Evolutionary conservation across 2,797 vertebrate species (phyloP).

Genomic region (Sarcoramphus papa): DNA sequence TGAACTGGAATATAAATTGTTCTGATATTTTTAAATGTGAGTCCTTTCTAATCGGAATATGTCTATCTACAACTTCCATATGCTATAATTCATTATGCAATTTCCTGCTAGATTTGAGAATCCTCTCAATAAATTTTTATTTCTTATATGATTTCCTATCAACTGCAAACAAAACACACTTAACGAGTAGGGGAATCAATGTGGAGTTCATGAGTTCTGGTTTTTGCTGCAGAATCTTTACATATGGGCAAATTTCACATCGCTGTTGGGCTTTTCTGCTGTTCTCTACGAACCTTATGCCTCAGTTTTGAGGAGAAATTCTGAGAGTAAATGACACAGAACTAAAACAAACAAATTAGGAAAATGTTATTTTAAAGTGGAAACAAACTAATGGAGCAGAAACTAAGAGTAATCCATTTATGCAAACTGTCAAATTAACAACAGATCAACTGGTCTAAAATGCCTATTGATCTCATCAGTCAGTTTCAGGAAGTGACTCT

Average conservation of each 20-base stretch:
- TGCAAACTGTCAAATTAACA: not conserved
- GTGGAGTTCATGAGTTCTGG: not conserved
- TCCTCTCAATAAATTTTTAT: not conserved
- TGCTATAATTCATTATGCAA: not conserved
- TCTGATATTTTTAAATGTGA: not conserved
- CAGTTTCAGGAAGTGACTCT: not conserved
- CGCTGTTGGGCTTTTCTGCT: not conserved
- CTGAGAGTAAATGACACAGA: not conserved
- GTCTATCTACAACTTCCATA: not conserved
- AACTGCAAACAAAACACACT: not conserved
- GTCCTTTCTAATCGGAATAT: not conserved
- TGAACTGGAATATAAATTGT: not conserved
- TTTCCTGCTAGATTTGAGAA: not conserved
- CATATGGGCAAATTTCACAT: not conserved
- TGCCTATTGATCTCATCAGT: not conserved
- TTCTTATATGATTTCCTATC: not conserved
- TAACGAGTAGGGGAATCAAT: rapidly evolving
- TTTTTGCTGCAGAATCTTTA: not conserved
- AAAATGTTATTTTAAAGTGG: not conserved
- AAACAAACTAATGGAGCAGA: not conserved
- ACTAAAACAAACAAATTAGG: not conserved
- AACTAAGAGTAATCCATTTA: not conserved
- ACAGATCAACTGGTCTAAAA: not conserved
- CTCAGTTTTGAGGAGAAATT: not conserved
- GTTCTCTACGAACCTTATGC: not conserved